Evolutionary conservation across 2,797 vertebrate genomes (phyloP).

Genomic region (Sciurus carolinensis): DNA sequence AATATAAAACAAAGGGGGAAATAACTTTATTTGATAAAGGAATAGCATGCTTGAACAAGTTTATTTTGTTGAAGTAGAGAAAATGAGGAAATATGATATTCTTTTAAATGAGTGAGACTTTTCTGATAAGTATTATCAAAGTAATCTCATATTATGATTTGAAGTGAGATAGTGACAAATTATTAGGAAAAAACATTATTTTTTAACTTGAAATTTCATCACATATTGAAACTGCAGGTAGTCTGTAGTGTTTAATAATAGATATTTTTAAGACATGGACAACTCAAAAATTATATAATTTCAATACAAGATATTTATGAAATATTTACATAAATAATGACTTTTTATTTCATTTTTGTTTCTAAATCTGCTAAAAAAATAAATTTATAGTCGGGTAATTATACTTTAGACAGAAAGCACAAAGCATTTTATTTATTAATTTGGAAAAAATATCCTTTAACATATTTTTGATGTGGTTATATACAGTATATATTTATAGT

Average conservation of each 20-base stretch:
- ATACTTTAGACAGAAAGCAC: neutral
- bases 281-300: slow-evolving; percentile 12
- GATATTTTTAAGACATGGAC: neutral
- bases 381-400: neutral
- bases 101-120: neutral
- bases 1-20: slow-evolving; percentile 5
- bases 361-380: slow-evolving; percentile 39
- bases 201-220: slow-evolving; percentile 32
- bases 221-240: neutral
- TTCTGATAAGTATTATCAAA: slow-evolving; percentile 8
- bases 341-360: neutral
- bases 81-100: slow-evolving; percentile 20
- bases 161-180: neutral
- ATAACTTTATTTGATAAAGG: neutral
- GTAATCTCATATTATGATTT: slow-evolving; percentile 27
- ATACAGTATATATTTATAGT: neutral
- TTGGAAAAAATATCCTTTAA: neutral
- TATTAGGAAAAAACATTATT: neutral
- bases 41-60: slow-evolving; percentile 15
- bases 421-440: neutral
- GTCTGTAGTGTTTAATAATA: neutral
- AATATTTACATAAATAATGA: neutral
- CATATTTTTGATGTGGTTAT: neutral
- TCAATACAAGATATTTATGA: neutral
- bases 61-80: neutral